Base-by-base conservation (phyloP, 2,113 vertebrate species). In the Semnopithecus entellus region DNA sequence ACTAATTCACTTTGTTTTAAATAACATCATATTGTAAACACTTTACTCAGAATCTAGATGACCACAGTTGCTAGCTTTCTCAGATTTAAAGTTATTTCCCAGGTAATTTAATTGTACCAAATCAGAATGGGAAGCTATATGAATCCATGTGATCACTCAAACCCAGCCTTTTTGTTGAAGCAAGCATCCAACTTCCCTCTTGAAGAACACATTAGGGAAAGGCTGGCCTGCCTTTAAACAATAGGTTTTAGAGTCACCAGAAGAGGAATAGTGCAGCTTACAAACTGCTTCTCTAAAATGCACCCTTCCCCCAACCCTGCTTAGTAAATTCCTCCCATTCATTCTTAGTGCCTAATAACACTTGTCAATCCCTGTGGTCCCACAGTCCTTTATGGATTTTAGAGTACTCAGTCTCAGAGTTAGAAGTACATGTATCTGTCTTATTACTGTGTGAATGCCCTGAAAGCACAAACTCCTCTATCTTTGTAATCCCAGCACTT, bases 1-100 rank as follows among this genome's bases (percentile, higher is more conserved):
- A 86, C 70, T 97, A 95, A 92, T 97, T 96, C n/a, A 86, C 0
- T 93, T 72, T 90, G 78, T 85, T 84, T 84, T 64, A 64, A 82
- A 48, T 82, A 43, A 59, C 45, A 81, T 3, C 18, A 43, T 64
- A 50, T 38, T 87, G 40, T 93, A 73, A 94, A 89, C 25, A 73
- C 88, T 95, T 96, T 93, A 95, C 80, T 76, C 66, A 79, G 52
- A 88, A 32, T 83, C 35, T 89, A 81, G 48, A 79, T 93, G 68
- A 78, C 40, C 57, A 73, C 52, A 90, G 52, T 76, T 25, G 38
- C 32, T 73, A 25, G 72, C 43, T 93, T 83, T 87, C 82, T 64
- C 64, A 50, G 23, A 70, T 80, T 78, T 91, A 55, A 27, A 81
- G 50, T 64, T 91, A 70, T 45, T 83, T 90, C 93, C 85, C 79